Conservation (phyloP, 2,888 invertebrate genomes). For the Scaptodrosophila latifasciaeformis region DNA sequence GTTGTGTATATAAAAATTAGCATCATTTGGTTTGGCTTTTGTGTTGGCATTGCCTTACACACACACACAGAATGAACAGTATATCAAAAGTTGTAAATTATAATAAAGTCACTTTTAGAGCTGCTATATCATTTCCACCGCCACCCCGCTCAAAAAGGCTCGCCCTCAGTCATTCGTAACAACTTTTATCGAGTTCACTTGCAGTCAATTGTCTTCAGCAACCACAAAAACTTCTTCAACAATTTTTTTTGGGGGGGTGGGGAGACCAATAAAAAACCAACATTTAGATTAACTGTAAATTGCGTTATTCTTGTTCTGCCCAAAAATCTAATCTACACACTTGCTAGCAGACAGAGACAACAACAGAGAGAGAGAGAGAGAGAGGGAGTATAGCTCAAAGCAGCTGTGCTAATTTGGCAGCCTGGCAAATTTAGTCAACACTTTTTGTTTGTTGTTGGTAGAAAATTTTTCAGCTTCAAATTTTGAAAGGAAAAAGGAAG, state of each 20-base stretch:
- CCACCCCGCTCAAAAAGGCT: too few relatives aligned
- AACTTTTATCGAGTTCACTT: constrained; percentile 62
- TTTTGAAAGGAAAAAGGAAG: too few relatives aligned
- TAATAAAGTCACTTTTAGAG: constrained; percentile 65
- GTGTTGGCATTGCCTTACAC: constrained; percentile 35
- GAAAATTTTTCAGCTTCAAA: too few relatives aligned
- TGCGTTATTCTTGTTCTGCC: constrained; percentile 59
- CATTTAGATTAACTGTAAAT: constrained; percentile 69
- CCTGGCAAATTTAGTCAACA: constrained; percentile 58
- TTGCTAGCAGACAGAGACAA: too few relatives aligned
- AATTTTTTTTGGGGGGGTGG: too few relatives aligned
- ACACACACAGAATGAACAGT: constrained; percentile 22
- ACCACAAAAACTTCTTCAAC: constrained; percentile 41
- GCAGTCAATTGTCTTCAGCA: constrained; percentile 36
- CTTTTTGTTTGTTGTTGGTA: constrained; percentile 37
- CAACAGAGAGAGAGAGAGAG: not conserved
- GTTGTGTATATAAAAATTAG: constrained; percentile 52
- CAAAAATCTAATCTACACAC: too few relatives aligned
- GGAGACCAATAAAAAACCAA: constrained; percentile 59
- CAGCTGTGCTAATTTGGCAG: constrained; percentile 24
- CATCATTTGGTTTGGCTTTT: constrained; percentile 50
- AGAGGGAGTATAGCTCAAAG: not conserved
- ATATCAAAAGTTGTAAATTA: constrained; percentile 68
- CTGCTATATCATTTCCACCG: constrained; percentile 45
- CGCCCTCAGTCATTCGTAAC: constrained; percentile 10